Evolutionary conservation across 92 coral and sea anemone species (phyloP), one percentile per base, ranked within the genome.

Genomic region (Ricordea florida): DNA sequence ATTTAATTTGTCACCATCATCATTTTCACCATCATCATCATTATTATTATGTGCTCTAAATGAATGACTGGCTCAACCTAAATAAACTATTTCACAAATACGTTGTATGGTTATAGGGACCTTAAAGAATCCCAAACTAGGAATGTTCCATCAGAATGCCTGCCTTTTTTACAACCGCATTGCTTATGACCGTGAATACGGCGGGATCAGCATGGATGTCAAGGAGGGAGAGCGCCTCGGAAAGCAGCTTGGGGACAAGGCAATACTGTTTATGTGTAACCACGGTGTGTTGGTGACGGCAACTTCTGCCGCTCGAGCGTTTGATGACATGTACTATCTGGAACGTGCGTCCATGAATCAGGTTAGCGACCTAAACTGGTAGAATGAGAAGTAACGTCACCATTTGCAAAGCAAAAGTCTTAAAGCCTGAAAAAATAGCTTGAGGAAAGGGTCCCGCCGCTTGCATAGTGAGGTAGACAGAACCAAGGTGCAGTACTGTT

Each of bases 331-430:
- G 3, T 88, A 79, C 64, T 88, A 88, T 65, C 62, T 88, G 27
- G 87, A 84, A 58, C 69, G 93, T 43, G 82, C 93, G 1, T 72
- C 87, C 47, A 85, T 84, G 91, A 52, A 36, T 37, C 93, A 85
- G 83, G 93, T 88, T 10, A 69, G 75, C 8, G n/a, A n/a, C n/a
- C n/a, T n/a, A n/a, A n/a, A n/a, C n/a, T n/a, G n/a, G n/a, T n/a
- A n/a, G n/a, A n/a, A n/a, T n/a, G n/a, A n/a, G n/a, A n/a, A n/a
- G n/a, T n/a, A n/a, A n/a, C n/a, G n/a, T n/a, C n/a, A n/a, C n/a
- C n/a, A n/a, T n/a, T n/a, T n/a, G n/a, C n/a, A n/a, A n/a, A n/a
- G n/a, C n/a, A n/a, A n/a, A n/a, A n/a, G n/a, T n/a, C n/a, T n/a
- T n/a, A n/a, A n/a, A n/a, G n/a, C n/a, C n/a, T 8, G 30, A 27